Evolutionary conservation across 2,888 invertebrate species (phyloP).

Genomic region (Didymodactylos carnosus): DNA sequence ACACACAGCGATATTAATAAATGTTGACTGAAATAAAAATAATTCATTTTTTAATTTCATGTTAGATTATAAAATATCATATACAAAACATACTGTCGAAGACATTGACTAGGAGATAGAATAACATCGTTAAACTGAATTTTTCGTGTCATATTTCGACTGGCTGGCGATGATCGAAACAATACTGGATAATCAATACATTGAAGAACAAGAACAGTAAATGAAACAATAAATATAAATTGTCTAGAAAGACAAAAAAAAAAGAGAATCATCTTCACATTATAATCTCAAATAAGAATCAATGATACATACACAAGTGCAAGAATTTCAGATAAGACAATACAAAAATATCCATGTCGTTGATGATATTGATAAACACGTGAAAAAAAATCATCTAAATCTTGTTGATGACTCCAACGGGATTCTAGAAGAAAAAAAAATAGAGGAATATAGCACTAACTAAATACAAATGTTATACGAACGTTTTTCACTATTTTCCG

Average conservation of each 20-base stretch:
- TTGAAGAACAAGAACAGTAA: slow-evolving; percentile 61
- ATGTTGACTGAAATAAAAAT: slow-evolving; percentile 23
- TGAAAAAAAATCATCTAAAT: slow-evolving; percentile 85
- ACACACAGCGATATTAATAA: slow-evolving; percentile 49
- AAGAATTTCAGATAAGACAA: not conserved
- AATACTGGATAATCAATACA: slow-evolving; percentile 68
- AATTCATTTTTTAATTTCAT: not conserved
- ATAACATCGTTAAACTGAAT: slow-evolving; percentile 40
- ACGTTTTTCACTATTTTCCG: not conserved
- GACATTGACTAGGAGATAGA: slow-evolving; percentile 42
- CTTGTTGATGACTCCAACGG: slow-evolving; percentile 81
- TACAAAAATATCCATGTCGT: slow-evolving; percentile 55
- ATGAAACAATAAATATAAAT: slow-evolving; percentile 53
- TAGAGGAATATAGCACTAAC: not conserved
- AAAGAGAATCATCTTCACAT: slow-evolving; percentile 44
- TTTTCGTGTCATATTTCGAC: not conserved
- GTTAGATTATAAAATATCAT: not conserved
- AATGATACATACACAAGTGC: not conserved
- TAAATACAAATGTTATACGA: not conserved
- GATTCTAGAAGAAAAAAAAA: slow-evolving; percentile 38
- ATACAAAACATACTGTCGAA: slow-evolving; percentile 20
- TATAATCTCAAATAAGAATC: too few species aligned
- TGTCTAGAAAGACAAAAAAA: slow-evolving; percentile 25
- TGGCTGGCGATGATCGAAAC: slow-evolving; percentile 29
- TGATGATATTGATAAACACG: slow-evolving; percentile 89